phyloP scores from a whole-genome alignment of 2,113 vertebrate species.

The Onychorhynchus coronatus region DNA sequence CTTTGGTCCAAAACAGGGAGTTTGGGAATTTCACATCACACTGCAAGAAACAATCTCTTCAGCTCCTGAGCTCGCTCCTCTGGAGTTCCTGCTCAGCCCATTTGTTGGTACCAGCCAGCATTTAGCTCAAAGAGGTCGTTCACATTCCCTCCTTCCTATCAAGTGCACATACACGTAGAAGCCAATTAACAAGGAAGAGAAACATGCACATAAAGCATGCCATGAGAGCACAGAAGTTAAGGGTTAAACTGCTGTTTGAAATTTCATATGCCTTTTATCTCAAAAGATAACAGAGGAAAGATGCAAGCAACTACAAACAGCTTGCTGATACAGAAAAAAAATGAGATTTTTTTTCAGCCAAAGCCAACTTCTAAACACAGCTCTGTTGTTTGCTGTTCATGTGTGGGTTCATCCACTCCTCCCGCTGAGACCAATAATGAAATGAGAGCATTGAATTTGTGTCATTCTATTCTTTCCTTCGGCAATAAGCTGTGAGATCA shows the following conservation, averaged over 20 bases:
- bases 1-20: neutral
- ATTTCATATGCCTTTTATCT: neutral
- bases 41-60: neutral
- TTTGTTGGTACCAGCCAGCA: neutral
- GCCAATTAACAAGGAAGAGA: neutral
- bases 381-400: slow-evolving; percentile 39
- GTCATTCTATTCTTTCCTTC: slow-evolving; percentile 49
- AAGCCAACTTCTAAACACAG: slow-evolving; percentile 61
- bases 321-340: neutral
- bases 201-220: neutral
- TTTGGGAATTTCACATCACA: neutral
- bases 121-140: neutral
- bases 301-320: slow-evolving; percentile 41
- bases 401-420: slow-evolving; percentile 58
- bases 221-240: neutral
- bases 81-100: neutral
- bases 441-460: slow-evolving; percentile 56
- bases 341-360: slow-evolving; percentile 2
- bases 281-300: slow-evolving; percentile 17
- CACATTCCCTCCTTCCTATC: neutral
- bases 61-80: neutral
- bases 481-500: slow-evolving; percentile 47
- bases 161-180: neutral
- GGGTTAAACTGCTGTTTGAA: slow-evolving; percentile 25
- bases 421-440: slow-evolving; percentile 44